phyloP scores from a whole-genome alignment of 2,888 invertebrate genomes.

The Cryptocephalus primarius region DNA sequence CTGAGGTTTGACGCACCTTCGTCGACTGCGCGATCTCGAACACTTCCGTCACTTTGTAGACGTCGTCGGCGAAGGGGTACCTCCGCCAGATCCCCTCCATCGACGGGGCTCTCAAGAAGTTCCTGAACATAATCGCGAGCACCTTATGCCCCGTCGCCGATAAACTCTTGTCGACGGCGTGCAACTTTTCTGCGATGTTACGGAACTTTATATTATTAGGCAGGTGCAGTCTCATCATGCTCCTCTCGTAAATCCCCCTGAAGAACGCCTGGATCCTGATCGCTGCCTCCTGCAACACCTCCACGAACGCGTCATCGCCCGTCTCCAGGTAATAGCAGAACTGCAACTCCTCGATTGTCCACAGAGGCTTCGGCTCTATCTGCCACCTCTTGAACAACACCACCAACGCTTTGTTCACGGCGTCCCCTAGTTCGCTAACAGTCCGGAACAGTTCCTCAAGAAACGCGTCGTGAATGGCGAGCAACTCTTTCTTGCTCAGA shows the following conservation, averaged over 20 bases:
- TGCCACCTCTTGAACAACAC: slow-evolving; percentile 8
- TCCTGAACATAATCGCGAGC: slow-evolving; percentile 8
- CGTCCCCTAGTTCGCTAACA: not conserved
- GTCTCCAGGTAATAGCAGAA: slow-evolving; percentile 7
- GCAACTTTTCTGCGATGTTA: slow-evolving; percentile 20
- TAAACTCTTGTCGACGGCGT: slow-evolving; percentile 20
- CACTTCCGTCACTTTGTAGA: slow-evolving; percentile 13
- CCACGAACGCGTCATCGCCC: slow-evolving; percentile 17
- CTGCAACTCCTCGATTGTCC: not conserved
- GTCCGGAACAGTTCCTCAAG: slow-evolving; percentile 2
- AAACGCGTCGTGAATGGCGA: slow-evolving; percentile 11
- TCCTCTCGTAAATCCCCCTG: slow-evolving; percentile 20
- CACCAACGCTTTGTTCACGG: slow-evolving; percentile 2
- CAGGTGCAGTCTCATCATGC: slow-evolving; percentile 17
- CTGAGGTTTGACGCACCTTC: no score
- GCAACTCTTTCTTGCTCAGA: slow-evolving; percentile 11
- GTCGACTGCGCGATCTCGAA: slow-evolving; percentile 14
- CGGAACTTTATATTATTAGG: slow-evolving; percentile 16
- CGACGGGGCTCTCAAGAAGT: slow-evolving; percentile 14
- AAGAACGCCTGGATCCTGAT: slow-evolving; percentile 27
- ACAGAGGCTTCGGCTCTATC: not conserved
- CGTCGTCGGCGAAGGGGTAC: slow-evolving; percentile 21
- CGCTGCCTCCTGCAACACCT: slow-evolving; percentile 21
- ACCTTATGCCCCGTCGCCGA: slow-evolving; percentile 10
- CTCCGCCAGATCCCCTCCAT: slow-evolving; percentile 12